Evolutionary conservation across 2,113 vertebrate species (phyloP).

Genomic region (Delphinus delphis): DNA sequence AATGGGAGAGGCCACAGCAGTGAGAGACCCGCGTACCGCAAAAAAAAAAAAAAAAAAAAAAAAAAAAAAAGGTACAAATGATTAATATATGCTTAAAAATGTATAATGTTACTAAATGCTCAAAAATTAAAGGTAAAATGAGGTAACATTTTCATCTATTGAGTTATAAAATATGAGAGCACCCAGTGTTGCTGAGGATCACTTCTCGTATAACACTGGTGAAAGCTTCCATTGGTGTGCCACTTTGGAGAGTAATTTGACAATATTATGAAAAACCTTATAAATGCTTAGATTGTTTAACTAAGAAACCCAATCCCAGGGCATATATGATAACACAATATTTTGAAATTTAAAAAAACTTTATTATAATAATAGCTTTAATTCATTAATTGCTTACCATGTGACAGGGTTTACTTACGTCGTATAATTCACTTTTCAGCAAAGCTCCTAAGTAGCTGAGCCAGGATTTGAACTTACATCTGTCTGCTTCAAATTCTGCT

Average conservation of each 20-base stretch:
- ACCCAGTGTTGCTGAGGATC: neutral
- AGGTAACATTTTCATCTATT: neutral
- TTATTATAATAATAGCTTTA: neutral
- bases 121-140: constrained; percentile 30
- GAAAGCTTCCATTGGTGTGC: neutral
- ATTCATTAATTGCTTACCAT: neutral
- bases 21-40: too few species aligned
- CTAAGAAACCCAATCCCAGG: neutral
- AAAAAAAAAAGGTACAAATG: neutral
- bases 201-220: neutral
- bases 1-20: too few species aligned
- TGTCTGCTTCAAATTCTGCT: neutral
- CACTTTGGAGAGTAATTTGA: neutral
- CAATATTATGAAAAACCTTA: neutral
- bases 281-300: neutral
- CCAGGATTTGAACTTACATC: neutral
- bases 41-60: too few species aligned
- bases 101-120: neutral
- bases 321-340: neutral
- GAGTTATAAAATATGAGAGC: constrained; percentile 12
- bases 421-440: neutral
- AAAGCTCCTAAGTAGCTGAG: neutral
- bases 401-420: neutral
- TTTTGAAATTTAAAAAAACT: constrained; percentile 5
- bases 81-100: neutral